Percentiles rank a stretch among this genome's conserved stretches.
These are phyloP conservation scores for Platygyra sinensis DNA, from an alignment of 64 coral and sea anemone species.

Conservation along the genomic window DNA sequence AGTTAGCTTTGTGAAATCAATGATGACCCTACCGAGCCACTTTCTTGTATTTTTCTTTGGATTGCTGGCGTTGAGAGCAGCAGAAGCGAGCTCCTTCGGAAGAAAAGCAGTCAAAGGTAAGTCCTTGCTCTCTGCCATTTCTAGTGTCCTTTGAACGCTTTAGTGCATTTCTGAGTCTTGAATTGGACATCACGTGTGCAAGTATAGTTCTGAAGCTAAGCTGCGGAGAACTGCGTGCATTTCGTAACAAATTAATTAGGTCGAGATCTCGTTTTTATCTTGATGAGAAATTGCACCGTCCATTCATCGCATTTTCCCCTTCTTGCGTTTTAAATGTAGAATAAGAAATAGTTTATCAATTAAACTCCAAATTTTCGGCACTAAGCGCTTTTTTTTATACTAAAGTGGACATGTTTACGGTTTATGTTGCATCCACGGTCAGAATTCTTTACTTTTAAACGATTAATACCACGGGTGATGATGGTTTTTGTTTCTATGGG, in stretches of 20 bases:
- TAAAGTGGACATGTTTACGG: not conserved
- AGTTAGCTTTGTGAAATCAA: not conserved
- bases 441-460: not conserved
- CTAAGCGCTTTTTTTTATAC: not conserved
- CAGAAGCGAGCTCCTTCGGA: not conserved
- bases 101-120: not conserved
- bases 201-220: not conserved
- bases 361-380: not conserved
- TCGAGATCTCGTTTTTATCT: not conserved
- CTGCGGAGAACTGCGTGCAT: not conserved
- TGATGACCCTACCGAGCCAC: not conserved
- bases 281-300: not conserved
- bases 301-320: not conserved
- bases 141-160: not conserved
- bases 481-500: not conserved
- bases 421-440: not conserved
- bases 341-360: not conserved
- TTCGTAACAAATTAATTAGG: not conserved
- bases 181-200: not conserved
- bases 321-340: too few species aligned
- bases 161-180: not conserved
- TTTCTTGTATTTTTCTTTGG: conserved; percentile 11
- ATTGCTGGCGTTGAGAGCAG: conserved; percentile 4
- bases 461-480: not conserved
- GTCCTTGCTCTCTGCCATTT: not conserved